phyloP scores from a whole-genome alignment of 2,113 vertebrate genomes.

The Bolborhynchus lineola region DNA sequence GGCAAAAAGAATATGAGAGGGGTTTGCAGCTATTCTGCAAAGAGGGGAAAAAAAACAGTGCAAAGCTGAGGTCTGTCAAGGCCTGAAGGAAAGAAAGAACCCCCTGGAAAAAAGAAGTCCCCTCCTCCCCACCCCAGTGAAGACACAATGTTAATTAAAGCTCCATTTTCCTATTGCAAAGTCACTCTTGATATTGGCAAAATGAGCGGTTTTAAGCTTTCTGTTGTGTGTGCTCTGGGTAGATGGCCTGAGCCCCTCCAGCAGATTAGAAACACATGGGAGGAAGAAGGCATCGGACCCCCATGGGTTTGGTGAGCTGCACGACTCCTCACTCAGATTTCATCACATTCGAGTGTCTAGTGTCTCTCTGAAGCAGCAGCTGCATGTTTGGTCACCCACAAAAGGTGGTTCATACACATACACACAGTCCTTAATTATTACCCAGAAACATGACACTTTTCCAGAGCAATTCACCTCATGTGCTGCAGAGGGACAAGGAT shows the following conservation, averaged over 20 bases:
- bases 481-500: fast-evolving
- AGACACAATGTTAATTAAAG: neutral
- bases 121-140: neutral
- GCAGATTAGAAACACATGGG: neutral
- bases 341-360: neutral
- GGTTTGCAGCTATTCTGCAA: neutral
- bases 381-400: neutral
- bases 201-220: neutral
- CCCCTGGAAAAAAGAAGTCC: neutral
- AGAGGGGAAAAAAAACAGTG: neutral
- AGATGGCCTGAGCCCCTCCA: neutral
- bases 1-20: neutral
- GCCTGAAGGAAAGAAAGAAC: neutral
- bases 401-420: fast-evolving
- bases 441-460: neutral
- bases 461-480: neutral
- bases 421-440: neutral
- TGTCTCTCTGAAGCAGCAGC: neutral
- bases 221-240: neutral
- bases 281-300: neutral
- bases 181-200: neutral
- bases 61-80: neutral
- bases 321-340: neutral
- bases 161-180: neutral
- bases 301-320: neutral